Conservation (phyloP, 2,888 invertebrate genomes). For the Ophioninae sp. region DNA sequence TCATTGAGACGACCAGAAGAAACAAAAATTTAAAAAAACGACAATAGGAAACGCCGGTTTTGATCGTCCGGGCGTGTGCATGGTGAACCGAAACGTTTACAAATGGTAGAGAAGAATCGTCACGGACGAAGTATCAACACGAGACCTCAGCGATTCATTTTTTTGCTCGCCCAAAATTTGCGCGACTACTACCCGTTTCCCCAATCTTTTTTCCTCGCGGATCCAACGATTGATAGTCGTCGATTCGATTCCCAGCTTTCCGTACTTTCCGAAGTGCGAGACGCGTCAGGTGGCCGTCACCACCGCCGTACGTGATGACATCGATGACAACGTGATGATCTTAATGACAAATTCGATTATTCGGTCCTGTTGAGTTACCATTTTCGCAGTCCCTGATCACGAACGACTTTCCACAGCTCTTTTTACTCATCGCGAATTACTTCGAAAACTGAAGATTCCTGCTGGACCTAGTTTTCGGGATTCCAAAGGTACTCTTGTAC, state of each 20-base stretch:
- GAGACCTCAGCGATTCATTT: background rate
- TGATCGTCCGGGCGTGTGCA: slow-evolving; percentile 2
- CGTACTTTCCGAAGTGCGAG: background rate
- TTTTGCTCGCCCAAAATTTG: slow-evolving; percentile 6
- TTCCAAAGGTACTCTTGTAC: background rate
- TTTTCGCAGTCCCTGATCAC: background rate
- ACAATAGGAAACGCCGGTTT: background rate
- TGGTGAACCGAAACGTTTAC: background rate
- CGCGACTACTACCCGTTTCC: slow-evolving; percentile 44
- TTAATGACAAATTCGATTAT: background rate
- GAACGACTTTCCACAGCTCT: background rate
- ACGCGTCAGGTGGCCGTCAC: background rate
- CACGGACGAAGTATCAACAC: background rate
- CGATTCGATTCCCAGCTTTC: background rate
- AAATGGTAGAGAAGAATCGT: background rate
- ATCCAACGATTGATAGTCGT: background rate
- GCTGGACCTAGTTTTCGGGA: background rate
- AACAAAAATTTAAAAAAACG: background rate
- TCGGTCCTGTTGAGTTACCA: background rate
- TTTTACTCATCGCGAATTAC: background rate
- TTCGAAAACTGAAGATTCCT: background rate
- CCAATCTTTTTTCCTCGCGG: background rate
- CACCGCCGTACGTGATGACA: background rate
- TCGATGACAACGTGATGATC: background rate
- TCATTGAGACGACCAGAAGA: background rate